These are phyloP conservation scores for Drosophila sechellia DNA, from an alignment of 1,140 invertebrate species.

Conservation along the genomic window DNA sequence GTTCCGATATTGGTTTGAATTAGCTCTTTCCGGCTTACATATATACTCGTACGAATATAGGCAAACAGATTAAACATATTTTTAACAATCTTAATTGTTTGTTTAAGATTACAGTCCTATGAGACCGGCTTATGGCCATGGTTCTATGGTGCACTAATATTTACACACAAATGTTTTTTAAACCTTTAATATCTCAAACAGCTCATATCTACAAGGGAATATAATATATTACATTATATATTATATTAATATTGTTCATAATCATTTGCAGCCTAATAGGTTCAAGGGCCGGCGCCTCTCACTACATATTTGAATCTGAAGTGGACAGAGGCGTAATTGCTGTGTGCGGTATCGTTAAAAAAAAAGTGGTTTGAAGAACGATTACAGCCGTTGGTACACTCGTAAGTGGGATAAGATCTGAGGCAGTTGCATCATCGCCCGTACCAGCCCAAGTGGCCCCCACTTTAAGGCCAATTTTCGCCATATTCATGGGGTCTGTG, in stretches of 20 bases:
- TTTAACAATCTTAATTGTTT: too few species aligned
- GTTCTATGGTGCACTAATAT: too few species aligned
- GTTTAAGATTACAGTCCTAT: too few species aligned
- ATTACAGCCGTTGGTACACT: constrained; percentile 33
- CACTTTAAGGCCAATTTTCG: constrained; percentile 75
- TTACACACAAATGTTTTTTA: too few species aligned
- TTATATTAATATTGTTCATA: background rate
- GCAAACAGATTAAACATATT: too few species aligned
- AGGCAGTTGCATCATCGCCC: constrained; percentile 50
- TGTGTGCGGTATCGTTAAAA: constrained; percentile 51
- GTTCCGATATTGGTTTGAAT: too few species aligned
- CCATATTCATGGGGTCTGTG: constrained; percentile 54
- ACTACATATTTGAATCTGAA: constrained; percentile 15
- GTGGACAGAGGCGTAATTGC: constrained; percentile 56
- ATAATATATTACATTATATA: too few species aligned
- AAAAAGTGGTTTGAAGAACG: constrained; percentile 53
- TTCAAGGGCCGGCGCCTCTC: constrained; percentile 1
- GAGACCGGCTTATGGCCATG: too few species aligned
- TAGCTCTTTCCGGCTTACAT: too few species aligned
- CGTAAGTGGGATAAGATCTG: constrained; percentile 36
- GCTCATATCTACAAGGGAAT: too few species aligned
- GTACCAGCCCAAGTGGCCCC: constrained; percentile 22
- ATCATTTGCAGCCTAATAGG: background rate
- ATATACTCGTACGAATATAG: too few species aligned
- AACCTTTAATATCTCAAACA: too few species aligned